phyloP scores from a whole-genome alignment of 1,140 invertebrate species.

The Trichogramma pretiosum region DNA sequence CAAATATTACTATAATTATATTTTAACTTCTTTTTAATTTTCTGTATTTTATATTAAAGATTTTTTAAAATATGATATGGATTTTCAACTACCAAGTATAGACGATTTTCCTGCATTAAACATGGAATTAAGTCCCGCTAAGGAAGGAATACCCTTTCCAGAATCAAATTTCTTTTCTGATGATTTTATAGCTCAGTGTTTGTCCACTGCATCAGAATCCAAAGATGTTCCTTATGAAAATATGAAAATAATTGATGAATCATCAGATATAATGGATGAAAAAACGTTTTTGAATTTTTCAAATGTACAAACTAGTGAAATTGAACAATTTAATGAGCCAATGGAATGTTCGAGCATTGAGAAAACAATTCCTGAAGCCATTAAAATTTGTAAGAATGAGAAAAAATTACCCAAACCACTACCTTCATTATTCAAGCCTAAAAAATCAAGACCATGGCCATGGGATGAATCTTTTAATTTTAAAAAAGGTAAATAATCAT shows the following conservation, averaged over 20 bases:
- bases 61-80: conserved; percentile 13
- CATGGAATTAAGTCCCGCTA: neutral
- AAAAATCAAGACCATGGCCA: conserved; percentile 8
- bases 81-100: too few species aligned
- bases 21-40: too few species aligned
- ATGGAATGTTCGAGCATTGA: too few species aligned
- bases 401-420: conserved; percentile 5
- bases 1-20: neutral
- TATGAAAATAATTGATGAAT: neutral
- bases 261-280: too few species aligned
- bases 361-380: too few species aligned
- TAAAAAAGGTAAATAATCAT: conserved; percentile 9
- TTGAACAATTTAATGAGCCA: neutral
- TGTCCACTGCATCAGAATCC: neutral
- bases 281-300: too few species aligned
- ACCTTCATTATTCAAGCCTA: conserved; percentile 6
- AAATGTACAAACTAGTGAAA: neutral
- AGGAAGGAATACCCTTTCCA: conserved; percentile 6
- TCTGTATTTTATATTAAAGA: conserved; percentile 5
- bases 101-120: conserved; percentile 13
- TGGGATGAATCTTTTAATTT: conserved; percentile 17
- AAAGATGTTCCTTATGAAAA: neutral
- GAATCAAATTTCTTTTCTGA: conserved; percentile 1
- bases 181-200: neutral
- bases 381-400: conserved; percentile 3